A percentile compares a stretch with the other conserved stretches of the same genome.
These are phyloP conservation scores for Scomber scombrus DNA, from an alignment of 2,113 vertebrate species.

Conservation along the genomic window DNA sequence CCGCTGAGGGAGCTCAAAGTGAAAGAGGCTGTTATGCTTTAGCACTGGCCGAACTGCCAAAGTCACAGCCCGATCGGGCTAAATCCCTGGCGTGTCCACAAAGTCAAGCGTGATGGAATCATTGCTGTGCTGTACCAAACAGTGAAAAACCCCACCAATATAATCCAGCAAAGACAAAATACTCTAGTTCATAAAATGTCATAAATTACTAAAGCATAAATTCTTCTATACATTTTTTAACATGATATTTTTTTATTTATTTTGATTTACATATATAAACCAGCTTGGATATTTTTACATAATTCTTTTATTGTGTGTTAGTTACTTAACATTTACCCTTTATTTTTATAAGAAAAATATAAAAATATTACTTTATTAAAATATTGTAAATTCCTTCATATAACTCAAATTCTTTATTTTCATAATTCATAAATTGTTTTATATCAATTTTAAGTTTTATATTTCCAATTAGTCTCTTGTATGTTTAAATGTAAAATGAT, in stretches of 20 bases:
- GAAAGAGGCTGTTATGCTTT: constrained; percentile 76
- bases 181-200: constrained; percentile 1
- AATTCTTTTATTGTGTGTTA: background rate
- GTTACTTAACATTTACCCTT: background rate
- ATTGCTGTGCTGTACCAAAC: constrained; percentile 40
- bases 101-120: constrained; percentile 65
- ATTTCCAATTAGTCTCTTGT: background rate
- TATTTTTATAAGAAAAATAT: background rate
- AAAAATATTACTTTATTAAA: background rate
- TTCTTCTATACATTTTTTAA: background rate
- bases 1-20: constrained; percentile 71
- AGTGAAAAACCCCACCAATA: constrained; percentile 11
- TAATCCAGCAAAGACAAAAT: constrained; percentile 23
- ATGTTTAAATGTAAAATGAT: constrained; percentile 2
- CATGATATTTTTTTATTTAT: background rate
- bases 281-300: constrained; percentile 1
- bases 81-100: constrained; percentile 65
- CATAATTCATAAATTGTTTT: background rate
- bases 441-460: background rate
- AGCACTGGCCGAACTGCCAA: constrained; percentile 65
- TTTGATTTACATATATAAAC: constrained; percentile 4
- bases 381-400: background rate
- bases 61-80: constrained; percentile 63
- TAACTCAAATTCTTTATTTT: background rate
- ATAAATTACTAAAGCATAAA: background rate